Evolutionary conservation across 2,888 invertebrate species (phyloP), one percentile per base, ranked within the genome.

Genomic region (Heterodera filipjevi): DNA sequence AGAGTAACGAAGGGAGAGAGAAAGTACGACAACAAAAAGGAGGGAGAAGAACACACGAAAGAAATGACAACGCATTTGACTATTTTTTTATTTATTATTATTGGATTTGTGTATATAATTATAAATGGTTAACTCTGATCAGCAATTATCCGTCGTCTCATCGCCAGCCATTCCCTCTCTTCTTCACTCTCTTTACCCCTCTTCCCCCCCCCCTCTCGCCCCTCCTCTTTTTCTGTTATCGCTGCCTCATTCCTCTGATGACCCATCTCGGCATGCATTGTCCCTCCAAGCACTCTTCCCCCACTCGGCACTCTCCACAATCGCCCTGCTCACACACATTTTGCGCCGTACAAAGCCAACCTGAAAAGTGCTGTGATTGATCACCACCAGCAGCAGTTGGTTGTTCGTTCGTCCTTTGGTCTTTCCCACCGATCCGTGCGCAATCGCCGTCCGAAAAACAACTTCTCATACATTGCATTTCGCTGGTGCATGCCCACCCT

Each of bases 191-290:
- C 39, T 39, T 39, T 39, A 0, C 39, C 12, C 39, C 39, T 39
- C 39, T 12, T 53, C 53, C 53, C 16, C 19, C 53, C 39, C 39
- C 19, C 53, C 53, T 5, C 19, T 19, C 8, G 39, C 39, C 12
- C 12, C 12, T 27, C 27, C n/a, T 27, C 27, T 27, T 59, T 59
- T 59, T 27, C n/a, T 22, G 5, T 5, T 5, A 19, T 6, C 53
- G 22, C 22, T 22, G 59, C 8, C 12, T 59, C 59, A 59, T 59
- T n/a, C 59, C 59, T 59, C 59, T 32, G 19, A n/a, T n/a, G n/a
- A 75, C n/a, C 75, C 75, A 75, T 5, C 19, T 32, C 16, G 75
- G 75, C 16, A 75, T 53, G 66, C 75, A 75, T 44, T 66, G 30
- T 27, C 75, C 75, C 2, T 30, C 39, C 64, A 75, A 59, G 44